Evolutionary conservation across 1,140 invertebrate genomes (phyloP).

Genomic region (Drosophila funebris): DNA sequence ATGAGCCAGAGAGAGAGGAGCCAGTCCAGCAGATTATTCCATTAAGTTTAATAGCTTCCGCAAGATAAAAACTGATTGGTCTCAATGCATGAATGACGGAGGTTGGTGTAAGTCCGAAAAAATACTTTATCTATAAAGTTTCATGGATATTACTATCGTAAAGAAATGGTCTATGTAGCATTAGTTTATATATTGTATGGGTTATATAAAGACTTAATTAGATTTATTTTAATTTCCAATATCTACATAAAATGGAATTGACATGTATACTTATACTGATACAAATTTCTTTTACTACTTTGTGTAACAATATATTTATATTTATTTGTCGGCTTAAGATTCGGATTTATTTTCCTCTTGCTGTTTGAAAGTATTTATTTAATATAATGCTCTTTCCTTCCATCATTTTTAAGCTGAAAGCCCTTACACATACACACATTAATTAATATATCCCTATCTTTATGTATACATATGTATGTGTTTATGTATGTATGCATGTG

Average conservation of each 20-base stretch:
- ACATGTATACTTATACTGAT: no score
- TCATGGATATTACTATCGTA: background rate
- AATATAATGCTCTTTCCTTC: background rate
- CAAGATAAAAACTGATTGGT: slow-evolving; percentile 23
- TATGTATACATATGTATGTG: background rate
- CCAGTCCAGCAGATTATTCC: slow-evolving; percentile 42
- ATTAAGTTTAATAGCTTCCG: slow-evolving; percentile 69
- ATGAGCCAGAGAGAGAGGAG: slow-evolving; percentile 16
- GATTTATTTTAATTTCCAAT: no score
- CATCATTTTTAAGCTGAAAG: background rate
- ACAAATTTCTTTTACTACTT: no score
- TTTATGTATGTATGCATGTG: slow-evolving; percentile 8
- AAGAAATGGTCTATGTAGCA: no score
- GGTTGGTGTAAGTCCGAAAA: slow-evolving; percentile 9
- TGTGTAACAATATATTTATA: no score
- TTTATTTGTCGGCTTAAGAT: no score
- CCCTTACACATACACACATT: background rate
- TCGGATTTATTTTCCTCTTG: no score
- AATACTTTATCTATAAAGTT: background rate
- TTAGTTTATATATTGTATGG: no score
- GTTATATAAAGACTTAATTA: no score
- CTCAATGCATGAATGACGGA: slow-evolving; percentile 1
- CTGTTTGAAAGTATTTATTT: background rate
- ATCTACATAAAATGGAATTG: no score
- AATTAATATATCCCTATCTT: background rate